Percentiles rank a stretch among this genome's conserved stretches.
Evolutionary conservation across 1,140 invertebrate genomes (phyloP).

Genomic region (Propsilocerus akamusi): DNA sequence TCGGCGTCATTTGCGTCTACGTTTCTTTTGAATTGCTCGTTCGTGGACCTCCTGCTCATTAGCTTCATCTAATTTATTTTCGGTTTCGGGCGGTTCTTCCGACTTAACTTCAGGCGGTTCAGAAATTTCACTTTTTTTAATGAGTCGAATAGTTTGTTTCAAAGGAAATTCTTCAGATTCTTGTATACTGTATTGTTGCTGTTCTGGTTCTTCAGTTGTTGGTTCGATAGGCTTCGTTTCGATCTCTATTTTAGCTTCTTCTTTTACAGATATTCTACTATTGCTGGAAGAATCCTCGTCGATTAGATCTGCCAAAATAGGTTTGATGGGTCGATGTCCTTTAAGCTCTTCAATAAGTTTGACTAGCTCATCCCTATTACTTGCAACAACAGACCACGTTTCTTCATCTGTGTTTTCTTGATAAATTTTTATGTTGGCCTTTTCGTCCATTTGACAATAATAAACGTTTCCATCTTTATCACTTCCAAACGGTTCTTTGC

Average conservation of each 20-base stretch:
- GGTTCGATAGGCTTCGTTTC: not conserved
- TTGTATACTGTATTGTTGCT: not conserved
- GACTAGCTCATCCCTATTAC: constrained; percentile 56
- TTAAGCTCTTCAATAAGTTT: constrained; percentile 51
- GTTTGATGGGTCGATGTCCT: constrained; percentile 38
- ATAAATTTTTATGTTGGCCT: constrained; percentile 78
- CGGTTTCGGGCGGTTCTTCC: too few species aligned
- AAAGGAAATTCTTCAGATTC: not conserved
- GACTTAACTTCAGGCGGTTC: not conserved
- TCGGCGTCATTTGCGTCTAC: not conserved
- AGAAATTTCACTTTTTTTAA: not conserved
- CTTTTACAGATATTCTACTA: constrained; percentile 8
- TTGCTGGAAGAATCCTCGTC: constrained; percentile 48
- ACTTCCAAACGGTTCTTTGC: constrained; percentile 70
- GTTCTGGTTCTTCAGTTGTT: not conserved
- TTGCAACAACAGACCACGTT: constrained; percentile 83
- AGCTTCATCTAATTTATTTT: not conserved
- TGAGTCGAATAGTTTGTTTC: not conserved
- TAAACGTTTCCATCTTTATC: constrained; percentile 81
- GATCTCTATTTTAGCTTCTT: constrained; percentile 5
- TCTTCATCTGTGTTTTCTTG: constrained; percentile 90
- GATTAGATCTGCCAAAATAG: constrained; percentile 29
- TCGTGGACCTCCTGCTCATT: not conserved
- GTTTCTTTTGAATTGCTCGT: not conserved
- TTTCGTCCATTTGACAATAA: constrained; percentile 81